Percentiles rank a stretch among this genome's conserved stretches.
These are phyloP conservation scores for Eremobia ochroleuca DNA, from an alignment of 2,888 invertebrate species.

Conservation along the genomic window DNA sequence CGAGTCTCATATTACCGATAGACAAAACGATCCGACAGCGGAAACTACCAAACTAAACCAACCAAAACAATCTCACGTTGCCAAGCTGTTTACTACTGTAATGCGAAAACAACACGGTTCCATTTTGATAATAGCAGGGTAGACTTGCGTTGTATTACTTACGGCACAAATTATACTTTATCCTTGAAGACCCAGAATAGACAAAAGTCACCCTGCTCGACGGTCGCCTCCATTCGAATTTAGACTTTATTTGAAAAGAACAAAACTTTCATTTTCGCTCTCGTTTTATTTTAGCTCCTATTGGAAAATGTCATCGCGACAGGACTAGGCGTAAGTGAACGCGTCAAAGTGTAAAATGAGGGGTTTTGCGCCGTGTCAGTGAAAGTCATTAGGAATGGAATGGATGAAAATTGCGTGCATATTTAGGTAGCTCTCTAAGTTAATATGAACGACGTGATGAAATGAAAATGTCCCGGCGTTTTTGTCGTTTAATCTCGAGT, in stretches of 20 bases:
- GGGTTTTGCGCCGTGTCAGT: conserved; percentile 90
- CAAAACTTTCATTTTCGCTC: conserved; percentile 72
- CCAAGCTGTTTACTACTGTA: conserved; percentile 72
- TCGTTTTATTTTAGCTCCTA: conserved; percentile 79
- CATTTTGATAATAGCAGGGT: conserved; percentile 67
- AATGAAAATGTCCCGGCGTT: conserved; percentile 84
- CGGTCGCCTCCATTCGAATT: conserved; percentile 71
- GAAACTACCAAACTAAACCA: conserved; percentile 71
- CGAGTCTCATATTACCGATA: conserved; percentile 89
- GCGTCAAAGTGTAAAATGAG: conserved; percentile 91
- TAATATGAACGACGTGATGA: conserved; percentile 87
- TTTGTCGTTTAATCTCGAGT: conserved; percentile 75
- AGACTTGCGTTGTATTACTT: conserved; percentile 77
- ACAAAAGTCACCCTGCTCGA: conserved; percentile 85
- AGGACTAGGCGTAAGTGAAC: conserved; percentile 89
- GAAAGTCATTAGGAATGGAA: conserved; percentile 91
- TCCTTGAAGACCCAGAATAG: conserved; percentile 88
- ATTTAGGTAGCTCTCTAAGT: conserved; percentile 87
- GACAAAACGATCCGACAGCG: conserved; percentile 83
- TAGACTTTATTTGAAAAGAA: conserved; percentile 77
- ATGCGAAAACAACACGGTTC: conserved; percentile 70
- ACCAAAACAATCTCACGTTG: conserved; percentile 52
- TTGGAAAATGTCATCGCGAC: conserved; percentile 88
- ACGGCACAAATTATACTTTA: conserved; percentile 82
- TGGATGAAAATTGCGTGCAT: conserved; percentile 90